Base-by-base conservation (phyloP, 2,888 invertebrate species). In the Chaetogeoica ovagalla region DNA sequence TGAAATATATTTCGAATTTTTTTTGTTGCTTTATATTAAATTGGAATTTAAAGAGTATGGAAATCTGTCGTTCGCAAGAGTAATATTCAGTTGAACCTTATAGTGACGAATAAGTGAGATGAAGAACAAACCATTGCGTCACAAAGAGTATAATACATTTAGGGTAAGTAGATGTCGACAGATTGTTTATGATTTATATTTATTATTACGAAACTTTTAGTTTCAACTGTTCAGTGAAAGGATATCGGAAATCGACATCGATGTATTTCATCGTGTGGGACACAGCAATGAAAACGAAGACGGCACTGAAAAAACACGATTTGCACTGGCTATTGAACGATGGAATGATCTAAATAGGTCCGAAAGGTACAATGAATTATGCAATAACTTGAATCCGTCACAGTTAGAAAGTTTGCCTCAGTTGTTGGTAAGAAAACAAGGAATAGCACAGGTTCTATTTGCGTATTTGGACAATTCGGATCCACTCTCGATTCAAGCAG, bases 271-370 rank as follows among this genome's bases (percentile, higher is more conserved):
- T 85, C 92, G 92, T 84, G 91, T 97, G 72, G 90, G 91, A 48
- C 94, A 94, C 86, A 90, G 89, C 83, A 91, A 95, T 86, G 91
- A 93, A 84, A 85, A 87, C 79, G 89, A 90, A 83, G 88, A 90
- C 15, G 92, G 91, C 75, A 88, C 89, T 73, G 91, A 91, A 85
- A 86, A 86, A 21, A 94, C 95, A 0, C 92, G 91, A 85, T 96
- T 98, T 86, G 89, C 91, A 84, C 90, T 94, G 86, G 90, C 94
- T 0, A 86, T 97, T 37, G 90, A 91, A 83, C 97, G 97, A 89
- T 98, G 97, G 96, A 91, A 91, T 85, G 93, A 92, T 3, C 89
- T 97, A 37, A 97, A 97, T 87, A 89, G 95, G 82, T 93, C 95
- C 0, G 91, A 94, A 84, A 92, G 93, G 85, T 97, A 92, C 86